These are phyloP conservation scores for Ursus arctos DNA, from an alignment of 2,113 vertebrate genomes.

Conservation along the genomic window DNA sequence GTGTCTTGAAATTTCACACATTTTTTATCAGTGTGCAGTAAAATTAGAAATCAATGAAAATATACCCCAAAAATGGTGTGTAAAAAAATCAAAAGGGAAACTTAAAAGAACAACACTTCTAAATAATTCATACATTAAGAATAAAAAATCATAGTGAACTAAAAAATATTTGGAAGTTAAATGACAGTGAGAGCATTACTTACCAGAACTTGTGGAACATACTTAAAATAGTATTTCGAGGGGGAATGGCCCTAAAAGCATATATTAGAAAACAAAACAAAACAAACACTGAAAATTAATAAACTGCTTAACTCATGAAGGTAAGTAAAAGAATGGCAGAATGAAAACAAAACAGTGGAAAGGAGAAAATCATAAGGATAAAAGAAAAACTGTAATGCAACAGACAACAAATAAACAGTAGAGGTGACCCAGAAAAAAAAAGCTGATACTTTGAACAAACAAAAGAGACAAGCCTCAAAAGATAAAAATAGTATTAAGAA, in stretches of 20 bases:
- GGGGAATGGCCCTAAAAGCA: background rate
- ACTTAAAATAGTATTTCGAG: background rate
- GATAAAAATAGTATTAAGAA: background rate
- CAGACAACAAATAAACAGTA: background rate
- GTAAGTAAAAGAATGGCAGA: background rate
- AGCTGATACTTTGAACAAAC: background rate
- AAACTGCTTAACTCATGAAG: background rate
- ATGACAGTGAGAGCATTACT: background rate
- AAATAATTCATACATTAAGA: background rate
- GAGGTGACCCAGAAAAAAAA: background rate
- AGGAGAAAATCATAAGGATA: background rate
- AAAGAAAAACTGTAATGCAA: background rate
- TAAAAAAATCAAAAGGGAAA: background rate
- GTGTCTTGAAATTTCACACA: background rate
- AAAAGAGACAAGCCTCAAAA: background rate
- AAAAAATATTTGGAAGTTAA: slow-evolving; percentile 22
- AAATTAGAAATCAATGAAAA: background rate
- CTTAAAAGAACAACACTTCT: background rate
- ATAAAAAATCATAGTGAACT: background rate
- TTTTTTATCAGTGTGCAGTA: background rate
- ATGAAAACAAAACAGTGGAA: background rate
- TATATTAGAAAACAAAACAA: background rate
- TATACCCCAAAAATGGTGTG: background rate
- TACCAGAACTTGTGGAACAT: background rate
- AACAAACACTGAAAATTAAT: background rate